Percentiles rank a stretch among this genome's conserved stretches.
phyloP scores from a whole-genome alignment of 1,140 invertebrate genomes.

The Vollenhovia emeryi region DNA sequence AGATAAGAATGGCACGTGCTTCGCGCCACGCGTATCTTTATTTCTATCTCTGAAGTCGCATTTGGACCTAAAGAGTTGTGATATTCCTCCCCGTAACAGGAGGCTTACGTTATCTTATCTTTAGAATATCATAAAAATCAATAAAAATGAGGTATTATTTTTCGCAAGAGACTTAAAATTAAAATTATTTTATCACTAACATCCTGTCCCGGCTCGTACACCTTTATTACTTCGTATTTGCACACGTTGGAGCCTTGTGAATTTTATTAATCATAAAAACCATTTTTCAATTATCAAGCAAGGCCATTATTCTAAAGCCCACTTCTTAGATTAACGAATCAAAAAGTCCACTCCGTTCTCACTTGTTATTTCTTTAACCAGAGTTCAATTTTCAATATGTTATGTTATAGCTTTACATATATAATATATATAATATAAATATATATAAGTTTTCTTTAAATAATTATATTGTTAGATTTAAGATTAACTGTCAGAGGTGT shows the following conservation, averaged over 20 bases:
- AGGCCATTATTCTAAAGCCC: background rate
- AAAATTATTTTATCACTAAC: no score
- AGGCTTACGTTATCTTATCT: background rate
- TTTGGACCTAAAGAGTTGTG: background rate
- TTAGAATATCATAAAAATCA: background rate
- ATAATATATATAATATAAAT: no score
- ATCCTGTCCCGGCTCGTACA: no score
- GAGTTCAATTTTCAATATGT: background rate
- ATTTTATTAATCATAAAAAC: background rate
- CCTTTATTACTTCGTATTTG: no score
- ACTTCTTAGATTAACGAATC: background rate
- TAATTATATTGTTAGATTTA: background rate
- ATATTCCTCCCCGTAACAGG: background rate
- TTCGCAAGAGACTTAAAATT: no score
- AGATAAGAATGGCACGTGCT: slow-evolving; percentile 17
- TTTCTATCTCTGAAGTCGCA: background rate
- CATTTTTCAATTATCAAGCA: background rate
- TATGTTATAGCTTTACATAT: background rate
- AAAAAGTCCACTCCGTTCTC: background rate
- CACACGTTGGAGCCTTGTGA: no score
- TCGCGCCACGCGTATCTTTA: background rate
- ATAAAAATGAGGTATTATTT: no score
- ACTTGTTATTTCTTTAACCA: background rate
- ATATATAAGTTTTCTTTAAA: background rate
- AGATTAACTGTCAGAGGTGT: background rate